Percentiles rank a stretch among this genome's conserved stretches.
Evolutionary conservation across 2,888 invertebrate species (phyloP).

Genomic region (Epiblema foenella): DNA sequence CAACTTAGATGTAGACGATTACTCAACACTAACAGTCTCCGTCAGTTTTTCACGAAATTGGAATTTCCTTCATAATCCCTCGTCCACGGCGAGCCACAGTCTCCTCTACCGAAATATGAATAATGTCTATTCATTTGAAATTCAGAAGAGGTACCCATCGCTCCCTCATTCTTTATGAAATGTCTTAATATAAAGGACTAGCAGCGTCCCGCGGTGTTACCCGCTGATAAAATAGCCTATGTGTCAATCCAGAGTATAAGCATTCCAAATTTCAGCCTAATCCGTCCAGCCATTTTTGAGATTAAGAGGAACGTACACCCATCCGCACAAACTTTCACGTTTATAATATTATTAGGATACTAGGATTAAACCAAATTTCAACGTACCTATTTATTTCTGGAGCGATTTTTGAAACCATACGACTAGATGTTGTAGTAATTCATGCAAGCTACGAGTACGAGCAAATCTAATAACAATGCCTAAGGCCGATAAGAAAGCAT

Average conservation of each 20-base stretch:
- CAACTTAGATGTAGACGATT: conserved; percentile 47
- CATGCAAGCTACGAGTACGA: neutral
- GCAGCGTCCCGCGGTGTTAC: no score
- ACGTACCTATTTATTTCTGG: conserved; percentile 13
- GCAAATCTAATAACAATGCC: conserved; percentile 5
- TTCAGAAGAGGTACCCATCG: conserved; percentile 66
- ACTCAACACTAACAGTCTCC: conserved; percentile 50
- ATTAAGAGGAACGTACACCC: no score
- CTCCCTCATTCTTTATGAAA: conserved; percentile 62
- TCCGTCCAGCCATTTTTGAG: no score
- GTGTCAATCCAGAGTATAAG: no score
- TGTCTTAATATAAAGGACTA: conserved; percentile 49
- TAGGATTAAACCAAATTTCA: conserved; percentile 38
- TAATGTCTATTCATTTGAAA: conserved; percentile 70
- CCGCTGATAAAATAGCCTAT: no score
- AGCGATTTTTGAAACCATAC: neutral
- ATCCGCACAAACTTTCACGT: no score
- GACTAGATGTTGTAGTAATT: neutral
- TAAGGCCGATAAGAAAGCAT: conserved; percentile 19
- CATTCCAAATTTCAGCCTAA: no score
- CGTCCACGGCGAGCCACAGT: conserved; percentile 53
- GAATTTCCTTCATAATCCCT: conserved; percentile 58
- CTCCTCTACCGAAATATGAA: conserved; percentile 66
- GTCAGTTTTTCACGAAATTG: conserved; percentile 54
- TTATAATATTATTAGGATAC: no score